A percentile compares a stretch with the other conserved stretches of the same genome.
Conservation (phyloP, 2,113 vertebrate genomes). For the Thamnophis sirtalis region DNA sequence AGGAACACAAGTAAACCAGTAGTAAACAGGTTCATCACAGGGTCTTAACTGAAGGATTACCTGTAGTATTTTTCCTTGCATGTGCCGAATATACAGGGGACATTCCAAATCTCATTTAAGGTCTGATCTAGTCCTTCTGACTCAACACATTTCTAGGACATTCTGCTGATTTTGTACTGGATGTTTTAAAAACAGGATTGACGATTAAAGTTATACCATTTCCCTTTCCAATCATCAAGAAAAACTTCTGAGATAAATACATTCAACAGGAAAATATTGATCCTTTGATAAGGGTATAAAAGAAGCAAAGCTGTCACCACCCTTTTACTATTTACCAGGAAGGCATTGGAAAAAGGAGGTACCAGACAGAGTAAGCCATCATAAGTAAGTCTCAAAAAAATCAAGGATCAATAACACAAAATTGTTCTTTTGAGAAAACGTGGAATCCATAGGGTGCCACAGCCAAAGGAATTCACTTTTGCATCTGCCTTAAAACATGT, state of each 20-base stretch:
- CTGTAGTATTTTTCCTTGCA: background rate
- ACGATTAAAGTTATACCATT: background rate
- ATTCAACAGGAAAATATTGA: background rate
- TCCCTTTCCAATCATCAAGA: background rate
- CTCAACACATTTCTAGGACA: background rate
- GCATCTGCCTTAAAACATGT: background rate
- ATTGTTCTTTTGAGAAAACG: background rate
- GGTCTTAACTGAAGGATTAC: too few relatives aligned
- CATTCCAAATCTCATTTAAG: background rate
- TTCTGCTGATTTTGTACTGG: background rate
- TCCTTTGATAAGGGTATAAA: background rate
- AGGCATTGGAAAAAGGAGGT: background rate
- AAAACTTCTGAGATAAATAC: background rate
- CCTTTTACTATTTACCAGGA: background rate
- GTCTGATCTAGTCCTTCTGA: background rate
- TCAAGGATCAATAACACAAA: background rate
- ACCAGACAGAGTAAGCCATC: background rate
- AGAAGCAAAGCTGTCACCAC: background rate
- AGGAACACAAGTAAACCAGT: too few relatives aligned
- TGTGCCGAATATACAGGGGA: background rate
- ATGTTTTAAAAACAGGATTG: background rate
- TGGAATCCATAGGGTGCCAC: background rate
- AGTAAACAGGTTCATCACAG: too few relatives aligned
- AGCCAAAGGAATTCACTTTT: background rate
- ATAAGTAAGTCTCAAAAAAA: background rate